Evolutionary conservation across 2,888 invertebrate species (phyloP).

Genomic region (Conops quadrifasciatus): DNA sequence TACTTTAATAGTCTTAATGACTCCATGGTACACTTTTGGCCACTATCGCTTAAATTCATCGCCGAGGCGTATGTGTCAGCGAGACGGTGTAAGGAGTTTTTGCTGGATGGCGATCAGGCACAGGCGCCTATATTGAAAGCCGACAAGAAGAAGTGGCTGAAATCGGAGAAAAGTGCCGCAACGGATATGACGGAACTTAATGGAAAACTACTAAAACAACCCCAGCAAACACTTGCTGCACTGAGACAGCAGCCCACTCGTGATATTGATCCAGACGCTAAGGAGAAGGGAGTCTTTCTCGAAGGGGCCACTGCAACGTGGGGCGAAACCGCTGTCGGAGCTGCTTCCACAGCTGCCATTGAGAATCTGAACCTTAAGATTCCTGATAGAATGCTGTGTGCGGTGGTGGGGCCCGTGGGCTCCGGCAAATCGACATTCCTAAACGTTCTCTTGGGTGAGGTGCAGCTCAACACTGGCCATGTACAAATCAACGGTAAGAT

Average conservation of each 20-base stretch:
- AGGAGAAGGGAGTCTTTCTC: slow-evolving; percentile 60
- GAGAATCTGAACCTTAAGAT: slow-evolving; percentile 67
- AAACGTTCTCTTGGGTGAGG: slow-evolving; percentile 77
- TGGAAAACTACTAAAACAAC: slow-evolving; percentile 19
- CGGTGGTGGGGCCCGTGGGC: slow-evolving; percentile 79
- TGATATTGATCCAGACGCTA: slow-evolving; percentile 49
- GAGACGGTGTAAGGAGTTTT: slow-evolving; percentile 74
- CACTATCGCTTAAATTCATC: slow-evolving; percentile 78
- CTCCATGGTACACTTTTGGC: slow-evolving; percentile 82
- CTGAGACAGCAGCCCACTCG: slow-evolving; percentile 35
- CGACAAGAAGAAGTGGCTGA: slow-evolving; percentile 21
- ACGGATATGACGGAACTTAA: slow-evolving; percentile 33
- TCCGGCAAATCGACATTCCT: slow-evolving; percentile 78
- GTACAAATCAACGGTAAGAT: slow-evolving; percentile 71
- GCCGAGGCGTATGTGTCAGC: slow-evolving; percentile 81
- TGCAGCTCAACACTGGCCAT: slow-evolving; percentile 71
- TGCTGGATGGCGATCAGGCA: slow-evolving; percentile 62
- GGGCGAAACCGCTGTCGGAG: slow-evolving; percentile 57
- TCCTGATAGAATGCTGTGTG: slow-evolving; percentile 52
- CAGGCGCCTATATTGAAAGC: slow-evolving; percentile 46
- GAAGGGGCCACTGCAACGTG: slow-evolving; percentile 68
- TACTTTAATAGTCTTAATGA: slow-evolving; percentile 83
- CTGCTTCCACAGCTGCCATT: slow-evolving; percentile 51
- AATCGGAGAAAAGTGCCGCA: slow-evolving; percentile 22
- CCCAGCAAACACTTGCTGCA: not conserved